phyloP scores from a whole-genome alignment of 2,797 vertebrate species.

The Pseudochirops cupreus region DNA sequence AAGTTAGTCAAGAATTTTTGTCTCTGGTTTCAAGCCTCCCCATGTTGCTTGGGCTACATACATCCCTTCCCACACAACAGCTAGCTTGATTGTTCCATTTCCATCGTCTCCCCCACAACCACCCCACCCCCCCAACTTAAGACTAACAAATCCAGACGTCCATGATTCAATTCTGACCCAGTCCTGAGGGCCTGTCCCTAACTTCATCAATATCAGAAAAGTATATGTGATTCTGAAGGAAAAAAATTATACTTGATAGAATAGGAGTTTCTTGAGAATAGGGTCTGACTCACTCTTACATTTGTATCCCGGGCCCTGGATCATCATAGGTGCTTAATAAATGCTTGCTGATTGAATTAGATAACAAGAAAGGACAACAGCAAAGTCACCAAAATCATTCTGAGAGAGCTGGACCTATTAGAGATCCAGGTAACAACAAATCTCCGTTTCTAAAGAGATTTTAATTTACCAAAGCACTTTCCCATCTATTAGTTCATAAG shows the following conservation, averaged over 20 bases:
- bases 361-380: neutral
- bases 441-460: neutral
- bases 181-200: neutral
- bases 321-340: neutral
- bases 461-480: neutral
- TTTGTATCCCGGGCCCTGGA: neutral
- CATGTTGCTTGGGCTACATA: neutral
- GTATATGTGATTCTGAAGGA: neutral
- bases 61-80: neutral
- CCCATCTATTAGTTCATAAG: neutral
- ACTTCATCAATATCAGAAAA: neutral
- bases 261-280: neutral
- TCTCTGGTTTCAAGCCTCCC: neutral
- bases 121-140: neutral
- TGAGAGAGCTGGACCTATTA: neutral
- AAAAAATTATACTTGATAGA: neutral
- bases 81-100: neutral
- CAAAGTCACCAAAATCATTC: neutral
- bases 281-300: neutral
- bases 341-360: neutral
- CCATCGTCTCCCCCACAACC: neutral
- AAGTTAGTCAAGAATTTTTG: neutral
- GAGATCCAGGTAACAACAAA: neutral
- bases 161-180: neutral
- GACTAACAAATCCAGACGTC: neutral